Conservation (phyloP, 2,113 vertebrate species). For the Siphamia tubifer region DNA sequence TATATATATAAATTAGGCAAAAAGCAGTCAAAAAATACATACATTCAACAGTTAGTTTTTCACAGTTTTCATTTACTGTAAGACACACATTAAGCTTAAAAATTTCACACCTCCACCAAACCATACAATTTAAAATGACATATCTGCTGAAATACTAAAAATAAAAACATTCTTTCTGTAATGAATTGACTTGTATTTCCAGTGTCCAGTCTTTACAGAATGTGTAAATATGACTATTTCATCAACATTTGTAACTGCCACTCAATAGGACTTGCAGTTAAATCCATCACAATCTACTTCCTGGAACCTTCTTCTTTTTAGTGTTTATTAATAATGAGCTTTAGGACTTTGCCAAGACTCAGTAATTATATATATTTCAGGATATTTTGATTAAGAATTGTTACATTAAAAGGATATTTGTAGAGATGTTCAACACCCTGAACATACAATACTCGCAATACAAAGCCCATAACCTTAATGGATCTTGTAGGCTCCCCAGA, state of each 20-base stretch:
- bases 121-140: background rate
- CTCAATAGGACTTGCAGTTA: background rate
- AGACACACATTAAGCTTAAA: background rate
- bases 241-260: background rate
- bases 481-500: slow-evolving; percentile 69
- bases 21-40: background rate
- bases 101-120: background rate
- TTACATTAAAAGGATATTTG: too few relatives aligned
- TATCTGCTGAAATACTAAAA: background rate
- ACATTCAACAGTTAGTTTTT: background rate
- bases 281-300: background rate
- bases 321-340: slow-evolving; percentile 2
- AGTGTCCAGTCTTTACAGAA: background rate
- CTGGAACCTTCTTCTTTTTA: background rate
- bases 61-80: slow-evolving; percentile 18
- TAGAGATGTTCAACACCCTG: background rate
- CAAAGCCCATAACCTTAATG: background rate
- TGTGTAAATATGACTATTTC: background rate
- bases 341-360: background rate
- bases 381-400: too few relatives aligned
- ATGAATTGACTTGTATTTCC: background rate
- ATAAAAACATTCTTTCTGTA: background rate
- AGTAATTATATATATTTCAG: too few relatives aligned
- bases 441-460: background rate
- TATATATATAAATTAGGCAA: slow-evolving; percentile 56